Evolutionary conservation across 2,888 invertebrate species (phyloP), one percentile per base, ranked within the genome.

Genomic region (Terebella lapidaria): DNA sequence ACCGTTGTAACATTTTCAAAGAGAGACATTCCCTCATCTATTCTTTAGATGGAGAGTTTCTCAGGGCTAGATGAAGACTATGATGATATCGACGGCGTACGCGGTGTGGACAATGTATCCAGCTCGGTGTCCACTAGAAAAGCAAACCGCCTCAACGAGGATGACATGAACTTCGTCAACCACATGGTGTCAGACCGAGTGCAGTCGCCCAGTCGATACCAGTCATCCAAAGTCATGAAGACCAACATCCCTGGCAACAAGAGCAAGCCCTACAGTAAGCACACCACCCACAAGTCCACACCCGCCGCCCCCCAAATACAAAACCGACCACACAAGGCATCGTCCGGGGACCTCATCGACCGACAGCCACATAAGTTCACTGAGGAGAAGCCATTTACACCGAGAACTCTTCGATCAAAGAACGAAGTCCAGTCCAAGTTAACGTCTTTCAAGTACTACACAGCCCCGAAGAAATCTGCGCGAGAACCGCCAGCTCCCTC

Each of bases 341-440:
- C 24, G 5, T 5, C 49, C 49, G 22, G 5, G 24, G 79, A 79
- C 61, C 57, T 78, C 0, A 62, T 79, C 3, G 70, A 77, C 18
- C 75, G 70, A 45, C 67, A 73, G 26, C 58, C 71, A 15, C 72
- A 78, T 58, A 71, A 68, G 26, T 79, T 78, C 59, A 79, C 77
- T 4, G 73, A 77, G 51, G 71, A 71, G 24, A 74, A 75, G 58
- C 74, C 77, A 15, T 79, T 79, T 62, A 75, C 76, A 3, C 79
- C 79, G 20, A 63, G 79, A 46, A 77, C 75, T 22, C 67, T 78
- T 15, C 75, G 74, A 61, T 59, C 58, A 26, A 76, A 74, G 62
- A 58, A 57, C 20, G 74, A 75, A 57, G 62, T 71, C n/a, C 62
- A 68, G 28, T 79, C 79, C 4, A 67, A 69, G 45, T 66, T 79